These are phyloP conservation scores for Hirtodrosophila confusa DNA, from an alignment of 2,888 invertebrate species.

Conservation along the genomic window DNA sequence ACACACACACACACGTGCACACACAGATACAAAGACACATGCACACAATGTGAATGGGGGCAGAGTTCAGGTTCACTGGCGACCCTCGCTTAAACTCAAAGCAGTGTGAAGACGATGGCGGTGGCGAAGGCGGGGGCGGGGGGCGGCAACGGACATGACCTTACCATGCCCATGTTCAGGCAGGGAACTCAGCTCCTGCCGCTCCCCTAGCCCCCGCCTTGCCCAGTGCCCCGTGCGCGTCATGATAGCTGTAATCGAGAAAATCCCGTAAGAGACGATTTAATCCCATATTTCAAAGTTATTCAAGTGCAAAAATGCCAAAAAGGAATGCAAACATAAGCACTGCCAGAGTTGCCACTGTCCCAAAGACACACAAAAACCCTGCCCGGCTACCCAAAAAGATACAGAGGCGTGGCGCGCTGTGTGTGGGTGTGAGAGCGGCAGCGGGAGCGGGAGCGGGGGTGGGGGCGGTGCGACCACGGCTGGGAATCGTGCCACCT, in stretches of 20 bases:
- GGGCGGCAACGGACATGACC: slow-evolving; percentile 38
- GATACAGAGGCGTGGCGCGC: neutral
- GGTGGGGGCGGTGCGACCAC: slow-evolving; percentile 15
- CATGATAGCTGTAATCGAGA: slow-evolving; percentile 81
- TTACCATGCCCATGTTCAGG: slow-evolving; percentile 30
- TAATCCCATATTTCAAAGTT: slow-evolving; percentile 83
- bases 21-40: neutral
- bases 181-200: slow-evolving; percentile 7
- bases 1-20: neutral
- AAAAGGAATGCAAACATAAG: slow-evolving; percentile 79
- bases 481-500: slow-evolving; percentile 68
- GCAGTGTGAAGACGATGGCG: neutral
- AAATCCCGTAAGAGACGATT: slow-evolving; percentile 82
- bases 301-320: slow-evolving; percentile 83
- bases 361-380: slow-evolving; percentile 45
- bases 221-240: slow-evolving; percentile 26
- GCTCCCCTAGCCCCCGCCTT: neutral
- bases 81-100: slow-evolving; percentile 48
- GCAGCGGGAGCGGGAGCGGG: neutral
- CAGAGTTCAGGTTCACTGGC: slow-evolving; percentile 57
- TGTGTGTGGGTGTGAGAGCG: neutral
- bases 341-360: slow-evolving; percentile 61
- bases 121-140: slow-evolving; percentile 5
- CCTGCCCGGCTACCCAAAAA: neutral
- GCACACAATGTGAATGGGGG: slow-evolving; percentile 21